These are phyloP conservation scores for Oppia nitens DNA, from an alignment of 1,140 invertebrate genomes.

Conservation along the genomic window DNA sequence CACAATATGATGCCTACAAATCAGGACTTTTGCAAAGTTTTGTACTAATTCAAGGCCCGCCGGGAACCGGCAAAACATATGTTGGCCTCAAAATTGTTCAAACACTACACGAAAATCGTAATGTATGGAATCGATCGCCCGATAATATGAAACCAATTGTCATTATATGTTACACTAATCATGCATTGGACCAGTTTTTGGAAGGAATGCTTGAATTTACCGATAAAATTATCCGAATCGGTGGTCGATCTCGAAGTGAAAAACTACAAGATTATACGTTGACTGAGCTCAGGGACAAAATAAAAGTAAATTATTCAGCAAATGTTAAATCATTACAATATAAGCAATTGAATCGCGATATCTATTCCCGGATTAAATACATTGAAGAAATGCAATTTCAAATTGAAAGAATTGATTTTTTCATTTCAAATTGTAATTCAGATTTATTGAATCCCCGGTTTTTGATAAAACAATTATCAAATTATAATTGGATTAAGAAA, in stretches of 20 bases:
- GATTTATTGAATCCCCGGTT: no score
- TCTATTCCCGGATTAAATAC: no score
- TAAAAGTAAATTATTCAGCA: neutral
- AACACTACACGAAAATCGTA: conserved; percentile 26
- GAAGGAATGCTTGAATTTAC: conserved; percentile 39
- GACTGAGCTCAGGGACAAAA: conserved; percentile 7
- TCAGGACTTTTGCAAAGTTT: conserved; percentile 32
- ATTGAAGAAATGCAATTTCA: no score
- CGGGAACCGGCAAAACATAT: conserved; percentile 58
- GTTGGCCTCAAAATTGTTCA: conserved; percentile 31
- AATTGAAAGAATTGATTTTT: no score
- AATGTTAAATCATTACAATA: no score
- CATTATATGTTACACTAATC: conserved; percentile 72
- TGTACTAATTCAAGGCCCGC: conserved; percentile 54
- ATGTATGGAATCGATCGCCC: conserved; percentile 21
- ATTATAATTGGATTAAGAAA: no score
- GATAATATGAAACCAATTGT: conserved; percentile 45
- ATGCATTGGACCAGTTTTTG: conserved; percentile 73
- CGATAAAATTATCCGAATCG: conserved; percentile 45
- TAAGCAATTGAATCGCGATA: no score
- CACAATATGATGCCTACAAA: conserved; percentile 32
- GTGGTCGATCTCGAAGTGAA: conserved; percentile 46
- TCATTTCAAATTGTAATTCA: no score
- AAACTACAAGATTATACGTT: conserved; percentile 16
- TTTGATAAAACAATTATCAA: no score